Evolutionary conservation across 1,140 invertebrate species (phyloP), one percentile per base, ranked within the genome.

Genomic region (Solenopsis fugax): DNA sequence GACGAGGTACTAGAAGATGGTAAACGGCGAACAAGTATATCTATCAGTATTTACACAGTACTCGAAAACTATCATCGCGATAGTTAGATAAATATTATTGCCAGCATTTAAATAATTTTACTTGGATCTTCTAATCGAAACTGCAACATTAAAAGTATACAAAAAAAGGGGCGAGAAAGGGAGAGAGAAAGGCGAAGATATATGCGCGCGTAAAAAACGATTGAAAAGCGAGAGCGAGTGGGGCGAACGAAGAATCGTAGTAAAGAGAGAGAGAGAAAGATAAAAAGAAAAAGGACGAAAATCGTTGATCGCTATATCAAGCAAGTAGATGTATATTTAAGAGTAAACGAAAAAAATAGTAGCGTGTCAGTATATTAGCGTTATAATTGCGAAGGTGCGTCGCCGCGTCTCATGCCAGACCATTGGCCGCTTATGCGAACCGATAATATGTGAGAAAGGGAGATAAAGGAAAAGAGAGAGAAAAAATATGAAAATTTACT

Each of bases 1-100:
- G 41, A 37, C n/a, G 29, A 21, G 7, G 6, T 34, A 85, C 24
- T 58, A 24, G 29, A 72, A 52, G 50, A 62, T 52, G 71, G 21
- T 77, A 54, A 82, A 85, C 60, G 37, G 85, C 76, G 29, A 45
- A 87, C 54, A 87, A 87, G 56, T 88, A 87, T 89, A 91, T 91
- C 69, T 92, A 93, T 92, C 91, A 92, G 90, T 93, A 93, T 93
- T 93, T 90, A 87, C 73, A 78, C 81, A 58, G 81, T 76, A 87
- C 87, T 65, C 62, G 71, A 87, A 60, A 84, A 86, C 41, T 77
- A 86, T 87, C 45, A 71, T 81, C 73, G 82, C 87, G 64, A 85
- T 69, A n/a, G n/a, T 91, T 89, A 78, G 87, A 84, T 50, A 69
- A 77, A 85, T 85, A 87, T 87, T 85, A 87, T 87, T 85, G 86